Evolutionary conservation across 2,888 invertebrate genomes (phyloP).

Genomic region (Kryphioiulus occultus): DNA sequence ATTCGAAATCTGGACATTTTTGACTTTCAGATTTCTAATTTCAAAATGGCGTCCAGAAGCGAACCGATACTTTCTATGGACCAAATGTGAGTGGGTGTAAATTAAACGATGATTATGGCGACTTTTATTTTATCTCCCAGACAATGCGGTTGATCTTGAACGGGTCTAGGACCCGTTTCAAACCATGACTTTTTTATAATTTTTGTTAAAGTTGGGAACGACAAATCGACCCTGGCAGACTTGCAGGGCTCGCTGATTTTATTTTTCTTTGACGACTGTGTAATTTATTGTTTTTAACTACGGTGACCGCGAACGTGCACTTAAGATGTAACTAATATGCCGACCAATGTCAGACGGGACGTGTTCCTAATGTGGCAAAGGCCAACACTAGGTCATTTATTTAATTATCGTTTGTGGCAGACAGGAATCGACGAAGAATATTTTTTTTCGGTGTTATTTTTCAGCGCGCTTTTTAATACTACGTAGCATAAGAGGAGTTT

Average conservation of each 20-base stretch:
- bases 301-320: conserved; percentile 33
- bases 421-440: conserved; percentile 49
- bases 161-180: neutral
- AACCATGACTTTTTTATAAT: conserved; percentile 6
- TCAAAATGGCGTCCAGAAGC: neutral
- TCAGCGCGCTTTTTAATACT: conserved; percentile 40
- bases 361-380: neutral
- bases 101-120: neutral
- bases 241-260: neutral
- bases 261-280: neutral
- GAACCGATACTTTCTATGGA: neutral
- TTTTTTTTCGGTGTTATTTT: conserved; percentile 46
- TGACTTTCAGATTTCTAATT: neutral
- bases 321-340: conserved; percentile 39
- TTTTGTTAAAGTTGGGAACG: neutral
- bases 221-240: neutral
- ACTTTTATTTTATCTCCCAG: neutral
- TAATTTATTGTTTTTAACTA: conserved; percentile 39
- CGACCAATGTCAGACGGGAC: conserved; percentile 39
- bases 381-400: conserved; percentile 10
- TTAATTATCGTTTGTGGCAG: conserved; percentile 44
- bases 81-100: conserved; percentile 35
- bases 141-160: neutral
- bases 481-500: neutral
- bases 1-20: neutral